phyloP scores from a whole-genome alignment of 2,888 invertebrate species.

The Rhogogaster chlorosoma region DNA sequence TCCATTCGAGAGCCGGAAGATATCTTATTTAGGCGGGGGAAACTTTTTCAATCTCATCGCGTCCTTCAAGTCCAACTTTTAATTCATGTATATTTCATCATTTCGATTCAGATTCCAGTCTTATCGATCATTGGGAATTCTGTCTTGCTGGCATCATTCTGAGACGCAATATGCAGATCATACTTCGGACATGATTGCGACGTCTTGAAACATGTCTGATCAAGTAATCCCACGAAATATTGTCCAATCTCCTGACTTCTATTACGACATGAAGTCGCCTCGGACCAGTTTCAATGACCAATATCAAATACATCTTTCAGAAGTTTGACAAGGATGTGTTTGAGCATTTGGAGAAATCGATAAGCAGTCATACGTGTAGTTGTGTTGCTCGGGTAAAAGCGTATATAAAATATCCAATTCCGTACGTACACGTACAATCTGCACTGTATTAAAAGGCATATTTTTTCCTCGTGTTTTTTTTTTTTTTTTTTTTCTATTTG shows the following conservation, averaged over 20 bases:
- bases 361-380: background rate
- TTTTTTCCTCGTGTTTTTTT: background rate
- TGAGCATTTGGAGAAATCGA: background rate
- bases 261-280: background rate
- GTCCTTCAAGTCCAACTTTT: background rate
- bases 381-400: background rate
- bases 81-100: slow-evolving; percentile 8
- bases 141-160: background rate
- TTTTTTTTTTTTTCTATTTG: background rate
- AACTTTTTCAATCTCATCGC: slow-evolving; percentile 26
- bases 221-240: too few species aligned
- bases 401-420: background rate
- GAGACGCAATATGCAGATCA: background rate
- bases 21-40: background rate
- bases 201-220: background rate
- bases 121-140: background rate
- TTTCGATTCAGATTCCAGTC: background rate
- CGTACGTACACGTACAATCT: background rate
- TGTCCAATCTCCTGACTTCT: background rate
- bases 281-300: background rate
- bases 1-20: background rate
- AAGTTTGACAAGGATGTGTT: background rate
- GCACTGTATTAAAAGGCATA: background rate
- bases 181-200: background rate
- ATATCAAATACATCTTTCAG: background rate